Evolutionary conservation across 2,797 vertebrate genomes (phyloP).

Genomic region (Cygnus olor): DNA sequence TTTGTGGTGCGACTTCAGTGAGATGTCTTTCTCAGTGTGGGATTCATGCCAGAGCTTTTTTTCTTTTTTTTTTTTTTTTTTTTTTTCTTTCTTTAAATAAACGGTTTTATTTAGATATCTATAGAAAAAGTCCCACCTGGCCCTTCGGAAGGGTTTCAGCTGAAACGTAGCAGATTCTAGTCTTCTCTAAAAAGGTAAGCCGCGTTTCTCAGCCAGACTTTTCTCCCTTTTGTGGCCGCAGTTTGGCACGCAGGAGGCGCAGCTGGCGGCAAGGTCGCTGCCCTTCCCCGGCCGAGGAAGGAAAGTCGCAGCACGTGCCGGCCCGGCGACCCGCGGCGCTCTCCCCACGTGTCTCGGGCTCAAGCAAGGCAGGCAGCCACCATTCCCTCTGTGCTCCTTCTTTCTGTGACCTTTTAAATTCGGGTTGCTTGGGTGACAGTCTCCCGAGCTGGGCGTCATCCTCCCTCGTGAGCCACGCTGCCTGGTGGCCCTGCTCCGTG

Average conservation of each 20-base stretch:
- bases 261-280: background rate
- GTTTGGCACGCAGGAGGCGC: background rate
- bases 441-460: background rate
- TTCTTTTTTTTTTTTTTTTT: background rate
- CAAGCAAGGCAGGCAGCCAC: background rate
- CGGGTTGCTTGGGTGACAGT: background rate
- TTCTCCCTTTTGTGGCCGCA: background rate
- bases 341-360: background rate
- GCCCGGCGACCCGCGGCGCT: too few relatives aligned
- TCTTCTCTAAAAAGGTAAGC: constrained; percentile 22
- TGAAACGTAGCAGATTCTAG: background rate
- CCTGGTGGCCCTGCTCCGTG: background rate
- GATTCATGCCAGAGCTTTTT: constrained; percentile 9
- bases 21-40: background rate
- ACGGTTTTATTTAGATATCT: background rate
- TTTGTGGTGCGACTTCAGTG: constrained; percentile 42
- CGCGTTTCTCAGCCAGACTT: constrained; percentile 21
- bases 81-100: background rate
- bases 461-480: background rate
- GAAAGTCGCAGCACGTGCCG: accelerated
- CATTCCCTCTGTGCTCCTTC: background rate
- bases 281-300: background rate
- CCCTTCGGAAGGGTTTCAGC: constrained; percentile 50
- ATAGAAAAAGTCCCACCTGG: constrained; percentile 21
- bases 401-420: background rate